A percentile compares a stretch with the other conserved stretches of the same genome.
Evolutionary conservation across 1,140 invertebrate genomes (phyloP).

Genomic region (Trachymyrmex cornetzi): DNA sequence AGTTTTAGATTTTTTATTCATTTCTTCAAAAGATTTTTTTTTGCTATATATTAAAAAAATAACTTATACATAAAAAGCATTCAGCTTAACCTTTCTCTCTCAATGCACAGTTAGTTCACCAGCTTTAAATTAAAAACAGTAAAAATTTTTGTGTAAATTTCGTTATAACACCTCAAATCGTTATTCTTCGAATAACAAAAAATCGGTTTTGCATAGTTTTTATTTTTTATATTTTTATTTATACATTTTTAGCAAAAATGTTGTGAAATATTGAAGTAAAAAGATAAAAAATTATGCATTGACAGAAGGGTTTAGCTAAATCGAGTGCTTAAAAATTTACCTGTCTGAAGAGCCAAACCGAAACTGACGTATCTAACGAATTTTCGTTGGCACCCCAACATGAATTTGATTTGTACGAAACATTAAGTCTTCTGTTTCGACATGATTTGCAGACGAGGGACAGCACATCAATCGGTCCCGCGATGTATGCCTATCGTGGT

Average conservation of each 20-base stretch:
- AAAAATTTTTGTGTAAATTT: too few relatives aligned
- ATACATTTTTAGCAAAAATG: too few relatives aligned
- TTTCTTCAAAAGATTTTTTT: neutral
- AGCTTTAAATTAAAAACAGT: too few relatives aligned
- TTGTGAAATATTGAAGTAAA: too few relatives aligned
- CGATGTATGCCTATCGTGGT: conserved; percentile 36
- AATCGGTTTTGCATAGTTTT: too few relatives aligned
- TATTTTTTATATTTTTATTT: too few relatives aligned
- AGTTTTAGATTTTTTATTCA: neutral
- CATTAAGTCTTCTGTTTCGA: conserved; percentile 29
- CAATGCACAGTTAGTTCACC: too few relatives aligned
- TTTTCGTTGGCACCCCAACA: neutral
- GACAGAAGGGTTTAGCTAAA: too few relatives aligned
- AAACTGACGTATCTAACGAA: conserved; percentile 4
- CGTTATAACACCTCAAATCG: too few relatives aligned
- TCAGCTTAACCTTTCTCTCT: neutral
- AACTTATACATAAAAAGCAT: neutral
- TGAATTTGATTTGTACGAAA: conserved; percentile 35
- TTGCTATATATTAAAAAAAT: neutral
- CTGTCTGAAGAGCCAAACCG: neutral
- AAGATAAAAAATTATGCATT: too few relatives aligned
- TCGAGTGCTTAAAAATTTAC: neutral
- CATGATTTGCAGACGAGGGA: conserved; percentile 45
- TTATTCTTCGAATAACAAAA: too few relatives aligned
- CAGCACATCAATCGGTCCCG: conserved; percentile 33